Conservation (phyloP, 2,888 invertebrate genomes). For the Himalopsyche tibetana region DNA sequence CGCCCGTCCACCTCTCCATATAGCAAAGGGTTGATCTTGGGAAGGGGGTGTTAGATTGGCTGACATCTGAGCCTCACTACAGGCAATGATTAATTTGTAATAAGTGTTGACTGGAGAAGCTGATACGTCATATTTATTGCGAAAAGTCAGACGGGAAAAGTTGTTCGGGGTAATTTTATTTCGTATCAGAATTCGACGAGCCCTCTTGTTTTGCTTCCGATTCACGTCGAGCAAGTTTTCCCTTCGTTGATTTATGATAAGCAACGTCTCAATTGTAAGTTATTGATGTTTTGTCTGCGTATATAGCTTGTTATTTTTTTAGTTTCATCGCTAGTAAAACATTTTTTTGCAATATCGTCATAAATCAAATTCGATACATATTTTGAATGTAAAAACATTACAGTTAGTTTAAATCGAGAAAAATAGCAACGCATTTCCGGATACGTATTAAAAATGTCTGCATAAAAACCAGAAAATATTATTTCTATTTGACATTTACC, state of each 20-base stretch:
- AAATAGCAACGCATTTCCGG: no score
- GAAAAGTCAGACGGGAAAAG: not conserved
- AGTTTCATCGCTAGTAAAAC: no score
- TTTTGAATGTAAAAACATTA: no score
- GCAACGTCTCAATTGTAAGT: slow-evolving; percentile 16
- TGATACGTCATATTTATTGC: slow-evolving; percentile 59
- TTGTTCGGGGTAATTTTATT: slow-evolving; percentile 29
- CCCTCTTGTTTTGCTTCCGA: not conserved
- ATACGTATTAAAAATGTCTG: no score
- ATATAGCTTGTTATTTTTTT: not conserved
- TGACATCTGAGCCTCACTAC: slow-evolving; percentile 60
- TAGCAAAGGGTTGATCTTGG: not conserved
- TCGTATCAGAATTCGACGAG: slow-evolving; percentile 1
- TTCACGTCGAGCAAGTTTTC: slow-evolving; percentile 18
- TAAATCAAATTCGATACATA: no score
- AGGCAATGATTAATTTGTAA: slow-evolving; percentile 63
- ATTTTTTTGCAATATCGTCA: no score
- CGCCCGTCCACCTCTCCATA: no score
- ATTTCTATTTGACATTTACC: no score
- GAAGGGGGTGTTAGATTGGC: slow-evolving; percentile 37
- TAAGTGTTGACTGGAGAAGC: slow-evolving; percentile 61
- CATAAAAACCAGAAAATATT: no score
- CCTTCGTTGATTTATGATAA: slow-evolving; percentile 2
- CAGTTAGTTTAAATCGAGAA: not conserved
- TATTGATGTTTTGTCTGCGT: not conserved